Base-by-base conservation (phyloP, 2,797 vertebrate genomes). In the Botia almorhae region DNA sequence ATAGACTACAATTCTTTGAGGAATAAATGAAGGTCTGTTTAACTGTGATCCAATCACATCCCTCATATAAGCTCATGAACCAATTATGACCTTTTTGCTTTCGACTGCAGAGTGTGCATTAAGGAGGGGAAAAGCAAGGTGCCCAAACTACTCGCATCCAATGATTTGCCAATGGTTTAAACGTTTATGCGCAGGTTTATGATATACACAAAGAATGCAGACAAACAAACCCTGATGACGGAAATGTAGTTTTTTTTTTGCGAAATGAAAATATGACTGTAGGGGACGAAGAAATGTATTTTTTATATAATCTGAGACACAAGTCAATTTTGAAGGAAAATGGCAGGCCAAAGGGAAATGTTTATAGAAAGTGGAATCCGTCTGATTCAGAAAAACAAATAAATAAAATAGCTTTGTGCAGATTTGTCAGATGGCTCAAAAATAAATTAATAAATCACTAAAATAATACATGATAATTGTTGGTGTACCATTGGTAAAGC, bases 91-190 rank as follows among this genome's bases (percentile, higher is more conserved):
- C 86, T 65, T 78, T 81, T 69, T 67, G 46, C 77, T 86, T 87
- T 90, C 83, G 86, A 86, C 84, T 81, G 78, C 80, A 89, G 86
- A 83, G 89, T 89, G 88, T 89, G 84, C 81, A 84, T 64, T 84
- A 75, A 64, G 58, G 23, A 82, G 33, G 69, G 81, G 70, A 21
- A 84, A 69, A 63, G 63, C 60, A 76, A 75, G 43, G 53, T 74
- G 29, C 23, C 19, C 51, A 17, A 14, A 10, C 5, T 13, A 63
- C 23, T 58, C 16, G 26, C 17, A 39, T 61, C 71, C 58, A n/a
- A 11, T 70, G 29, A 11, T 19, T 74, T 63, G 13, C 19, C 16
- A 12, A 72, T 3, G 17, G 23, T 29, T 56, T 50, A 10, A 55
- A 23, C 19, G 14, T 75, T 21, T 11, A 51, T 74, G 21, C 26